phyloP scores from a whole-genome alignment of 1,140 invertebrate genomes.

The Bombus superbus region DNA sequence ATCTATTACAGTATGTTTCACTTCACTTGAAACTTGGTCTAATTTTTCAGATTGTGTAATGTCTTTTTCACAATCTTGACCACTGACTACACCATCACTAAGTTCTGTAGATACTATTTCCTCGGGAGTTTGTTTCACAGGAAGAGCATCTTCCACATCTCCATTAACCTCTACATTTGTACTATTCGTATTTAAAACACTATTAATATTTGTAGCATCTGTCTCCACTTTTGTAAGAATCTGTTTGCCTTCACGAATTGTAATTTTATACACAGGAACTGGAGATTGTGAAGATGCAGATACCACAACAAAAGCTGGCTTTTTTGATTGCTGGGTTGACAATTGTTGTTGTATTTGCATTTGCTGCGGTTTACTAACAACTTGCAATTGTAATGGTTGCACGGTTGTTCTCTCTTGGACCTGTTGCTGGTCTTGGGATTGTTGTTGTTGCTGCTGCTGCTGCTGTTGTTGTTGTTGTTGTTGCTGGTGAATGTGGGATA shows the following conservation, averaged over 20 bases:
- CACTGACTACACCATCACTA: constrained; percentile 68
- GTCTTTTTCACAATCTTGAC: constrained; percentile 52
- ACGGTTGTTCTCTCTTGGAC: constrained; percentile 52
- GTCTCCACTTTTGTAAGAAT: constrained; percentile 86
- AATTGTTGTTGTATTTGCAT: constrained; percentile 58
- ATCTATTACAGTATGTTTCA: constrained; percentile 70
- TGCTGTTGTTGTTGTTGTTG: neutral
- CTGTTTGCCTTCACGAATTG: constrained; percentile 89
- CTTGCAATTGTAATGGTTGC: constrained; percentile 65
- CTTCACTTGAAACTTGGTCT: constrained; percentile 65
- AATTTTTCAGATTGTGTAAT: constrained; percentile 52
- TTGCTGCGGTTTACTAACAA: constrained; percentile 60
- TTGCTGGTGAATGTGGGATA: constrained; percentile 43
- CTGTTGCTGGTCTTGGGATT: constrained; percentile 58
- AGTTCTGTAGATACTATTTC: constrained; percentile 61
- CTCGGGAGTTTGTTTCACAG: constrained; percentile 59
- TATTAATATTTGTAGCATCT: constrained; percentile 74
- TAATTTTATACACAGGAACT: constrained; percentile 86
- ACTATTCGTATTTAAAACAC: constrained; percentile 64
- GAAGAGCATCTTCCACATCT: constrained; percentile 60
- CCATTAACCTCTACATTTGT: constrained; percentile 62
- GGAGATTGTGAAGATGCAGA: constrained; percentile 66
- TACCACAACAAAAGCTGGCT: constrained; percentile 72
- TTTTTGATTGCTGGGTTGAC: constrained; percentile 64
- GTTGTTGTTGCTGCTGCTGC: constrained; percentile 45